Conservation (phyloP, 2,888 invertebrate species). For the Phortica magna region DNA sequence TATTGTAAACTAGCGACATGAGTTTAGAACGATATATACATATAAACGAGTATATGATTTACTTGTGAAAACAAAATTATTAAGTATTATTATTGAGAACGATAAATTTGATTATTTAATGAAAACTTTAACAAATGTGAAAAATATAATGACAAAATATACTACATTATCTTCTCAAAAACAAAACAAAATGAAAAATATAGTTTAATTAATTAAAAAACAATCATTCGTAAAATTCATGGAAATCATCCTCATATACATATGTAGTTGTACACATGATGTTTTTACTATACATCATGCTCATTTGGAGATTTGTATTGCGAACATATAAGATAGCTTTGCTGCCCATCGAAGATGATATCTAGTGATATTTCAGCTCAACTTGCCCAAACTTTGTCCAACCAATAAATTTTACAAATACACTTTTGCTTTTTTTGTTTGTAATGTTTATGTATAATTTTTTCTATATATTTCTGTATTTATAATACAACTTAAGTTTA, state of each 20-base stretch:
- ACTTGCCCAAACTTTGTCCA: too few relatives aligned
- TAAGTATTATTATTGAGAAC: conserved; percentile 23
- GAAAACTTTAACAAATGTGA: conserved; percentile 9
- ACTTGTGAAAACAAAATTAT: conserved; percentile 5
- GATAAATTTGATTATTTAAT: neutral
- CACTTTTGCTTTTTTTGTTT: conserved; percentile 40
- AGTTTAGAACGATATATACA: neutral
- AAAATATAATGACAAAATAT: conserved; percentile 23
- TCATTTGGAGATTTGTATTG: too few relatives aligned
- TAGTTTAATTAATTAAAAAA: conserved; percentile 31
- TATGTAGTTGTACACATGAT: too few relatives aligned
- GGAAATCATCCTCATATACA: too few relatives aligned
- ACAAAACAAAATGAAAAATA: conserved; percentile 42
- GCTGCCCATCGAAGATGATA: too few relatives aligned
- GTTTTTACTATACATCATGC: too few relatives aligned
- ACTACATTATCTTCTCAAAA: conserved; percentile 23
- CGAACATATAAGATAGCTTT: too few relatives aligned
- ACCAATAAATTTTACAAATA: neutral
- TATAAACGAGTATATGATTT: neutral
- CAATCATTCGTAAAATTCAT: neutral
- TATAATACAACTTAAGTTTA: conserved; percentile 67
- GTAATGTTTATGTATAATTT: conserved; percentile 68
- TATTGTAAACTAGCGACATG: neutral
- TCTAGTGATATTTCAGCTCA: too few relatives aligned
- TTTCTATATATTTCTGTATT: conserved; percentile 70